These are phyloP conservation scores for Canis aureus DNA, from an alignment of 2,113 vertebrate genomes.

Conservation along the genomic window DNA sequence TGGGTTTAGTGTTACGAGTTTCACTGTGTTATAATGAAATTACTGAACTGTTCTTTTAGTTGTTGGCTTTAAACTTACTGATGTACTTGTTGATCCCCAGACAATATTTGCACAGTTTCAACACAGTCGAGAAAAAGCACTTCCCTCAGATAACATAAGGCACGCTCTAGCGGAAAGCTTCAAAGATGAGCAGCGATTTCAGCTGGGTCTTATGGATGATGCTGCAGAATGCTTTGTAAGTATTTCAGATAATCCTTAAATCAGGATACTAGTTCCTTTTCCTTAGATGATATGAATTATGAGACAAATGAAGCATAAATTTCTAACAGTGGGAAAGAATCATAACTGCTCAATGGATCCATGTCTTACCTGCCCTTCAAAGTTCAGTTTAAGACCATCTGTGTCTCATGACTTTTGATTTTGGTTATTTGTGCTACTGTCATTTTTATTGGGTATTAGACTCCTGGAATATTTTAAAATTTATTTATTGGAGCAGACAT, in stretches of 20 bases:
- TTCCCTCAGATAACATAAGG: conserved; percentile 97
- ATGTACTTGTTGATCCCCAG: conserved; percentile 84
- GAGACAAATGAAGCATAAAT: neutral
- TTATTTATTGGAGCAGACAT: neutral
- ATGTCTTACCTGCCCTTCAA: neutral
- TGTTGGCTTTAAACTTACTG: neutral
- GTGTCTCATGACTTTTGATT: neutral
- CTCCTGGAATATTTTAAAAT: neutral
- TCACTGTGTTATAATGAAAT: neutral
- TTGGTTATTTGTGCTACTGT: neutral
- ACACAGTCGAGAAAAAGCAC: conserved; percentile 96
- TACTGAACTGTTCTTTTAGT: neutral
- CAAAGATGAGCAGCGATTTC: conserved; percentile 98
- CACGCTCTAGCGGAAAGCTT: conserved; percentile 97
- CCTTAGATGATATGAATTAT: neutral
- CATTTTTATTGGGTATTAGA: neutral
- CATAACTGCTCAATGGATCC: neutral
- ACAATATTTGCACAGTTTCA: conserved; percentile 97
- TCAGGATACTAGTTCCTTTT: neutral
- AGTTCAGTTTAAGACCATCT: neutral
- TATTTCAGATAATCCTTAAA: conserved; percentile 66
- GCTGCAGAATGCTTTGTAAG: conserved; percentile 99
- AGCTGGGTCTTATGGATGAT: conserved; percentile 99
- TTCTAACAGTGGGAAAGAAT: neutral
- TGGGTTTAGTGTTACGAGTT: neutral